Conservation (phyloP, 53 echinoderm and acorn worm genomes). For the Luidia sarsii region DNA sequence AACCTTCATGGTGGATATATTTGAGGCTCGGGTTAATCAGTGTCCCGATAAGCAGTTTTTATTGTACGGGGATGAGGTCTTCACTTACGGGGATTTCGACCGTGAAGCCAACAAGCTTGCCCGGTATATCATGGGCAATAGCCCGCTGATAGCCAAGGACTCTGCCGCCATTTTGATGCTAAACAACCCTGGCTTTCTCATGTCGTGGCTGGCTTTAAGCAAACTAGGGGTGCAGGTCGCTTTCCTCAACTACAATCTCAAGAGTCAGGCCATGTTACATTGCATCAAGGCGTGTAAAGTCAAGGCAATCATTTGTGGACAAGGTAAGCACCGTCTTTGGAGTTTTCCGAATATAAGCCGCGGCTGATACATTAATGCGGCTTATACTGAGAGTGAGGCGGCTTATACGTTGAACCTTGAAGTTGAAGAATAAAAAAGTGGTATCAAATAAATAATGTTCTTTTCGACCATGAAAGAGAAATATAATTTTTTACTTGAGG, state of each 20-base stretch:
- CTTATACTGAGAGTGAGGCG: no score
- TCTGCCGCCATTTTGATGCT: conserved; percentile 65
- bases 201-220: conserved; percentile 65
- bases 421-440: no score
- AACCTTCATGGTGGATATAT: conserved; percentile 55
- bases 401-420: no score
- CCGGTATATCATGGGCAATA: conserved; percentile 54
- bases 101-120: conserved; percentile 59
- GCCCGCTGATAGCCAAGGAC: conserved; percentile 49
- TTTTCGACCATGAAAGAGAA: no score
- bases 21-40: conserved; percentile 47
- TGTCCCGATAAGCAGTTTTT: conserved; percentile 64
- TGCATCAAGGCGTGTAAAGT: conserved; percentile 68
- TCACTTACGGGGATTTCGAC: conserved; percentile 61
- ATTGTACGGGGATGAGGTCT: conserved; percentile 53
- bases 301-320: conserved; percentile 63
- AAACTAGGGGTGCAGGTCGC: conserved; percentile 66
- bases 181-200: conserved; percentile 65
- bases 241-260: conserved; percentile 73
- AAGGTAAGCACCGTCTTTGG: conserved; percentile 67
- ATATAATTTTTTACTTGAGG: no score
- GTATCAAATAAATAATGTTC: no score
- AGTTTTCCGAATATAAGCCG: no score
- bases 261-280: conserved; percentile 64
- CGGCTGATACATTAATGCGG: no score